Evolutionary conservation across 1,140 invertebrate genomes (phyloP).

Genomic region (Temnothorax nylanderi): DNA sequence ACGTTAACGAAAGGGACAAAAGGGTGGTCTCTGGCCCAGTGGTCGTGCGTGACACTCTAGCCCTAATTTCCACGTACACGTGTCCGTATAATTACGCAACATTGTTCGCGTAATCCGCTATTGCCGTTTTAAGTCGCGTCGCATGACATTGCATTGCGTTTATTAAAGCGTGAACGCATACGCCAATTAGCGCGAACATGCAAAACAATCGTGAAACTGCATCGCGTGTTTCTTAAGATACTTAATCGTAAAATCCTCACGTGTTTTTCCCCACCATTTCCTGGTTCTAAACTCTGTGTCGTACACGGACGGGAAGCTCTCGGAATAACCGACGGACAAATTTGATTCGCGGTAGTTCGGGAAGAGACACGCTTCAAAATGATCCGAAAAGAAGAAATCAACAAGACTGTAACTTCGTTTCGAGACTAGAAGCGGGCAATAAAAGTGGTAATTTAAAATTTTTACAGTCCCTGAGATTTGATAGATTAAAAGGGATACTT

Average conservation of each 20-base stretch:
- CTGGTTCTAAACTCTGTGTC: not conserved
- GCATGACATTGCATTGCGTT: not conserved
- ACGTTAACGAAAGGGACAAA: not conserved
- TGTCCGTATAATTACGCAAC: not conserved
- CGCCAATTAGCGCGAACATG: not conserved
- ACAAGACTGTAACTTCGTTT: not conserved
- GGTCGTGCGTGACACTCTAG: not conserved
- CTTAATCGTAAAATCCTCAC: not conserved
- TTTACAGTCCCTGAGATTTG: not conserved
- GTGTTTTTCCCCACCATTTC: not conserved
- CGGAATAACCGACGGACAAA: not conserved
- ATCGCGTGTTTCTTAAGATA: not conserved
- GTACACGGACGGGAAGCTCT: not conserved
- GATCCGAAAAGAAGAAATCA: not conserved
- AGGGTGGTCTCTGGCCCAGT: too few relatives aligned
- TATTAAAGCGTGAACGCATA: not conserved
- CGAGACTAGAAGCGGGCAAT: not conserved
- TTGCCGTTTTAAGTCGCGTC: not conserved
- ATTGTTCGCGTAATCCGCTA: constrained; percentile 23
- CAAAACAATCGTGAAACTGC: constrained; percentile 11
- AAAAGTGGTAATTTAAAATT: not conserved
- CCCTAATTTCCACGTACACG: not conserved
- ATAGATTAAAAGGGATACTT: not conserved
- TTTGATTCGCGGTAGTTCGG: not conserved
- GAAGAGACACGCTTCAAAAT: not conserved